phyloP scores from a whole-genome alignment of 2,888 invertebrate genomes.

The Oithona nana region DNA sequence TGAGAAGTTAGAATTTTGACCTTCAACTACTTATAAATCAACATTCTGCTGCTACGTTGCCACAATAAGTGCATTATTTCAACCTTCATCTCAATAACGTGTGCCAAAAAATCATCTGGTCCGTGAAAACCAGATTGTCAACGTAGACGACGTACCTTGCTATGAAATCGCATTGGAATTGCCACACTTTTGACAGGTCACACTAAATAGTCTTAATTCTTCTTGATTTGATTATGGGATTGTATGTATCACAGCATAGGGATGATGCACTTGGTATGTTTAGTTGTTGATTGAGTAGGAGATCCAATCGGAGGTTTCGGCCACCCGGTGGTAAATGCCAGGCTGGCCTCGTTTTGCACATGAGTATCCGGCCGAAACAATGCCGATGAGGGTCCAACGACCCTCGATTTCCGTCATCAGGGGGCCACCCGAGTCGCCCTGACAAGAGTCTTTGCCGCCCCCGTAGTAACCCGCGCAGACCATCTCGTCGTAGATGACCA shows the following conservation, averaged over 20 bases:
- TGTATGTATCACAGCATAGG: neutral
- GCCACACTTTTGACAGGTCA: neutral
- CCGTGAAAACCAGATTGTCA: too few species aligned
- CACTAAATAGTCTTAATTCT: neutral
- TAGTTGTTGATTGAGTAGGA: conserved; percentile 29
- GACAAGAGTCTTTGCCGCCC: conserved; percentile 16
- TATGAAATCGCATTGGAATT: too few species aligned
- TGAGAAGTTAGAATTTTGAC: too few species aligned
- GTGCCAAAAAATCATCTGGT: too few species aligned
- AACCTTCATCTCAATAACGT: too few species aligned
- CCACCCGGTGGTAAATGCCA: conserved; percentile 67
- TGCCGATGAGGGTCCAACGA: conserved; percentile 56
- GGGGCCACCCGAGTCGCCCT: conserved; percentile 17
- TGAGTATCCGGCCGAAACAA: conserved; percentile 82
- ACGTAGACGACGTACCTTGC: too few species aligned
- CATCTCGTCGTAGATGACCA: conserved; percentile 85
- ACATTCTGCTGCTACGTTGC: too few species aligned
- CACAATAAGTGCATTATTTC: too few species aligned
- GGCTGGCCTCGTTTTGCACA: conserved; percentile 83
- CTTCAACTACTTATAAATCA: too few species aligned
- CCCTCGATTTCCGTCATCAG: conserved; percentile 69
- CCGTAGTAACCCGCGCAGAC: conserved; percentile 57
- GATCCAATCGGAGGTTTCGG: conserved; percentile 86
- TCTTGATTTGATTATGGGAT: neutral
- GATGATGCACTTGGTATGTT: neutral